Conservation (phyloP, 2,797 vertebrate species). For the Poecilia gillii region DNA sequence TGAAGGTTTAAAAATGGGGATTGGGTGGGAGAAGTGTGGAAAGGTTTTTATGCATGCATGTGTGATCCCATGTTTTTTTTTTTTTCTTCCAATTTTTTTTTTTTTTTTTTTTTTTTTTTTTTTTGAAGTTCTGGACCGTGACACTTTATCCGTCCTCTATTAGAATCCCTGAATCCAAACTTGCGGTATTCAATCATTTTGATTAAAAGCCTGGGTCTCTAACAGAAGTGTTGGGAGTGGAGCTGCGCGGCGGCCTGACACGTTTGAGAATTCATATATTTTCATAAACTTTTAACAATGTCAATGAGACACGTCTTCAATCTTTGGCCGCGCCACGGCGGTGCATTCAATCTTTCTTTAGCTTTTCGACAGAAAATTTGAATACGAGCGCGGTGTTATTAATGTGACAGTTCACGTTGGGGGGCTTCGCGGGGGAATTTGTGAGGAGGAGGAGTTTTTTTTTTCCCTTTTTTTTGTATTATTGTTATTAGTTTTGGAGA, state of each 20-base stretch:
- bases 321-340: conserved; percentile 95
- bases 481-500: conserved; percentile 80
- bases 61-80: conserved; percentile 66
- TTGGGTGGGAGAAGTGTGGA: conserved; percentile 10
- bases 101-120: conserved; percentile 34
- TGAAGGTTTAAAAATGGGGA: conserved; percentile 18
- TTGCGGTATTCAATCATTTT: conserved; percentile 99
- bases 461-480: neutral
- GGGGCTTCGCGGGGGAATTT: conserved; percentile 82
- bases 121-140: conserved; percentile 71
- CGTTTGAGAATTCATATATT: conserved; percentile 99
- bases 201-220: conserved; percentile 99
- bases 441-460: conserved; percentile 32
- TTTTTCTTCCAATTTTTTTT: conserved; percentile 60
- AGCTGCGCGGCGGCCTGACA: conserved; percentile 91
- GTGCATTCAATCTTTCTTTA: conserved; percentile 99
- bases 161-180: conserved; percentile 94
- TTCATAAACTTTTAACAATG: conserved; percentile 99
- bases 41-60: conserved; percentile 78
- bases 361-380: conserved; percentile 98
- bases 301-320: conserved; percentile 96
- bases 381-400: conserved; percentile 97
- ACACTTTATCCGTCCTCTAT: conserved; percentile 81
- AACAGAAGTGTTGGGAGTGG: conserved; percentile 97
- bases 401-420: conserved; percentile 92